Evolutionary conservation across 1,140 invertebrate genomes (phyloP).

Genomic region (Asobara japonica): DNA sequence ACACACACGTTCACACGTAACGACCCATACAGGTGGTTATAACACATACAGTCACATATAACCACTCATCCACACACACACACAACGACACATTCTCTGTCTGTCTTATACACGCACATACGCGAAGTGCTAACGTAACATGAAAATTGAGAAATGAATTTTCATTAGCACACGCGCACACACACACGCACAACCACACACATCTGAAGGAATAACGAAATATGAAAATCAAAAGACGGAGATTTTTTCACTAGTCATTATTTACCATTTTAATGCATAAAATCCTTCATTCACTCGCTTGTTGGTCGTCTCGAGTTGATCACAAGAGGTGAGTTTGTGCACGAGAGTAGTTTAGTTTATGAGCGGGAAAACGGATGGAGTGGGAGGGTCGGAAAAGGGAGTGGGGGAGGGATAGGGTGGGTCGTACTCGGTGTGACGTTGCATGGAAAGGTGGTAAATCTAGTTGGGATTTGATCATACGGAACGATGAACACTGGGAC

Average conservation of each 20-base stretch:
- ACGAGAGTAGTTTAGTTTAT: neutral
- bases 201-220: too few relatives aligned
- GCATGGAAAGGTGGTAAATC: conserved; percentile 24
- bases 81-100: too few relatives aligned
- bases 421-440: conserved; percentile 19
- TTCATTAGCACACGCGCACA: too few relatives aligned
- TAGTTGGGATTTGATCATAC: conserved; percentile 29
- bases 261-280: neutral
- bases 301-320: conserved; percentile 3
- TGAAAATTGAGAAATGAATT: too few relatives aligned
- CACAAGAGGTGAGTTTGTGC: conserved; percentile 13
- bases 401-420: neutral
- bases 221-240: too few relatives aligned
- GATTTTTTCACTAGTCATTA: neutral
- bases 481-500: conserved; percentile 22
- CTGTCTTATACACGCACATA: too few relatives aligned
- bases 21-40: too few relatives aligned
- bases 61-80: too few relatives aligned
- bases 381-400: neutral
- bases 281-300: neutral
- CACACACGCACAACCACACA: too few relatives aligned
- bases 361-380: conserved; percentile 8
- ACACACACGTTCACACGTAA: too few relatives aligned
- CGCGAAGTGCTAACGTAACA: too few relatives aligned
- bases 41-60: too few relatives aligned